Evolutionary conservation across 2,888 invertebrate genomes (phyloP).

Genomic region (Andricus quercusramuli): DNA sequence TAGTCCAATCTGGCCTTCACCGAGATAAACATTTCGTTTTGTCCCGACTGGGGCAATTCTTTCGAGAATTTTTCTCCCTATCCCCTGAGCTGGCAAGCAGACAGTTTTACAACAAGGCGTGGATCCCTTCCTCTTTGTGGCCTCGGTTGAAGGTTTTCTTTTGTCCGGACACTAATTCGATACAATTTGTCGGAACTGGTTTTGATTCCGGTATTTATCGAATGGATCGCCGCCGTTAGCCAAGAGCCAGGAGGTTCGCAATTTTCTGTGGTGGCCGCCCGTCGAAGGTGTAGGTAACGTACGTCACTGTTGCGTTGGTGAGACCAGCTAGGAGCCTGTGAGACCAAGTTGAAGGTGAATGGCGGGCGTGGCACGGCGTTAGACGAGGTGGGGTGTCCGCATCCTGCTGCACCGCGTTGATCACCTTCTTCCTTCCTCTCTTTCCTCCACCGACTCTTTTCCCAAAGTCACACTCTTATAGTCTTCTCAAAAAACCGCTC

Average conservation of each 20-base stretch:
- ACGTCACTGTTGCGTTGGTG: slow-evolving; percentile 47
- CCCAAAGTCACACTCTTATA: neutral
- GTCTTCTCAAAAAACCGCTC: neutral
- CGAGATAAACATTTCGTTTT: neutral
- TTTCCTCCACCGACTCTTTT: slow-evolving; percentile 62
- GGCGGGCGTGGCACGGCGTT: slow-evolving; percentile 77
- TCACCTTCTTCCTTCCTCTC: slow-evolving; percentile 68
- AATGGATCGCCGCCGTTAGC: slow-evolving; percentile 49
- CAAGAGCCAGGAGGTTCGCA: slow-evolving; percentile 27
- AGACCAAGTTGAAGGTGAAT: slow-evolving; percentile 78
- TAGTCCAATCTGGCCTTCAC: neutral
- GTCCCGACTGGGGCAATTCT: neutral
- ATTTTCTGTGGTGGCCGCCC: slow-evolving; percentile 41
- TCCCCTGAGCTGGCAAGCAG: neutral
- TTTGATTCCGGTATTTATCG: slow-evolving; percentile 68
- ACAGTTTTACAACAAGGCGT: neutral
- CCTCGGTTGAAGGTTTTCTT: slow-evolving; percentile 45
- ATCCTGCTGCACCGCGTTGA: slow-evolving; percentile 71
- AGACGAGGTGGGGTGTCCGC: slow-evolving; percentile 67
- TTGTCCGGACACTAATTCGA: slow-evolving; percentile 57
- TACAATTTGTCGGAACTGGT: slow-evolving; percentile 70
- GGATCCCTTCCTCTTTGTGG: neutral
- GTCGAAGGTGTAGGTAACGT: slow-evolving; percentile 43
- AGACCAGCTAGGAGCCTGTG: slow-evolving; percentile 60
- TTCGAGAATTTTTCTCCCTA: neutral